phyloP scores from a whole-genome alignment of 2,113 vertebrate species.

The Oriolus oriolus region DNA sequence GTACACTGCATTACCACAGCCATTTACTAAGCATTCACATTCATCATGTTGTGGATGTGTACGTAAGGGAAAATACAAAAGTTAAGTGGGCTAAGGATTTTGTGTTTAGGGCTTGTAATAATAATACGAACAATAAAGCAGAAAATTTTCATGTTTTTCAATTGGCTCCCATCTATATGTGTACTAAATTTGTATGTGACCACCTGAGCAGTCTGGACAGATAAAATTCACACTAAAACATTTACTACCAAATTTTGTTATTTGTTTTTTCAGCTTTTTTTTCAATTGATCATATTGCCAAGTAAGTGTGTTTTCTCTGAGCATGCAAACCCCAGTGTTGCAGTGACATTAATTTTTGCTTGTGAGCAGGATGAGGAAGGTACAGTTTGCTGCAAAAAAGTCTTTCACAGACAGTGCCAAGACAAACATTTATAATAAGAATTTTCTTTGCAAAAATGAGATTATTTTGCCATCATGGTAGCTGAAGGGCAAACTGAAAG shows the following conservation, averaged over 20 bases:
- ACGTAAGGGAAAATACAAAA: background rate
- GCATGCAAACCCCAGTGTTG: background rate
- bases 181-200: background rate
- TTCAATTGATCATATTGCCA: background rate
- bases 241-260: background rate
- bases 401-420: background rate
- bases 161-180: accelerated
- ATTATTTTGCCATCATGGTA: background rate
- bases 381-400: background rate
- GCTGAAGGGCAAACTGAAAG: background rate
- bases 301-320: background rate
- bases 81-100: background rate
- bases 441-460: background rate
- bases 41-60: background rate
- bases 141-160: background rate
- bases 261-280: background rate
- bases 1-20: background rate
- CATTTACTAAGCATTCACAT: background rate
- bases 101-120: background rate
- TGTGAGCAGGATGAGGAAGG: background rate
- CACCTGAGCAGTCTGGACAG: background rate
- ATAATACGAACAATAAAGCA: background rate
- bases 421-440: background rate
- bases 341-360: background rate
- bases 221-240: background rate